Evolutionary conservation across 2,113 vertebrate species (phyloP).

Genomic region (Neodontobutis hainanensis): DNA sequence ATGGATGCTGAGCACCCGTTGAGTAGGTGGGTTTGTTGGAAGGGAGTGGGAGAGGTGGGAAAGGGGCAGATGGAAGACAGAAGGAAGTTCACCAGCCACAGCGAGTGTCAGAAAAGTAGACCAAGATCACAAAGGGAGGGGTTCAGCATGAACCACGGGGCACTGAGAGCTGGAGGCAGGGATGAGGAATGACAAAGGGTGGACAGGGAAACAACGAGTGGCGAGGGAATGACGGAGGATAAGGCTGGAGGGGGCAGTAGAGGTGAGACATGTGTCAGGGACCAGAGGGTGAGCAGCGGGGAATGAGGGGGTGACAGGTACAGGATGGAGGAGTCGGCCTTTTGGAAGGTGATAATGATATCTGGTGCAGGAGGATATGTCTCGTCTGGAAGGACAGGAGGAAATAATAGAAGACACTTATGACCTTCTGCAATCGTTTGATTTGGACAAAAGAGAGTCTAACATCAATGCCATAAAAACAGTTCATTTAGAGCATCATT

Average conservation of each 20-base stretch:
- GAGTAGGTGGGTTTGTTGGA: conserved; percentile 84
- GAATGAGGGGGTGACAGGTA: conserved; percentile 34
- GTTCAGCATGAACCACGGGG: conserved; percentile 20
- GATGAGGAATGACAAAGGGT: conserved; percentile 27
- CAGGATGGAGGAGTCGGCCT: conserved; percentile 31
- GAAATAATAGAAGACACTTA: conserved; percentile 17
- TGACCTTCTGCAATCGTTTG: conserved; percentile 62
- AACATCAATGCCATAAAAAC: background rate
- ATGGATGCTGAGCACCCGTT: conserved; percentile 81
- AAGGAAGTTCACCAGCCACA: conserved; percentile 84
- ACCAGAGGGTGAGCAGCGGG: conserved; percentile 51
- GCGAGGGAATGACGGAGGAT: conserved; percentile 15
- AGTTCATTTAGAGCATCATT: background rate
- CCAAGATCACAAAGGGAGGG: conserved; percentile 62
- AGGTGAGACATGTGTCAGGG: conserved; percentile 60
- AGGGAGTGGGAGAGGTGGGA: conserved; percentile 84
- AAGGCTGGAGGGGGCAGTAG: conserved; percentile 29
- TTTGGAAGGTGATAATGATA: conserved; percentile 57
- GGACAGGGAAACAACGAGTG: conserved; percentile 6
- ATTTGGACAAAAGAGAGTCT: background rate
- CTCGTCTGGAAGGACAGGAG: conserved; percentile 22
- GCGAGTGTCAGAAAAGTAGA: conserved; percentile 82
- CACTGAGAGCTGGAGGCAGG: conserved; percentile 30
- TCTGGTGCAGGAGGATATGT: conserved; percentile 43
- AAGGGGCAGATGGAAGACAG: conserved; percentile 88